Evolutionary conservation across 37 sponge, comb jelly and placozoan genomes (phyloP), one percentile per base, ranked within the genome.

Genomic region (Halichondria panicea): DNA sequence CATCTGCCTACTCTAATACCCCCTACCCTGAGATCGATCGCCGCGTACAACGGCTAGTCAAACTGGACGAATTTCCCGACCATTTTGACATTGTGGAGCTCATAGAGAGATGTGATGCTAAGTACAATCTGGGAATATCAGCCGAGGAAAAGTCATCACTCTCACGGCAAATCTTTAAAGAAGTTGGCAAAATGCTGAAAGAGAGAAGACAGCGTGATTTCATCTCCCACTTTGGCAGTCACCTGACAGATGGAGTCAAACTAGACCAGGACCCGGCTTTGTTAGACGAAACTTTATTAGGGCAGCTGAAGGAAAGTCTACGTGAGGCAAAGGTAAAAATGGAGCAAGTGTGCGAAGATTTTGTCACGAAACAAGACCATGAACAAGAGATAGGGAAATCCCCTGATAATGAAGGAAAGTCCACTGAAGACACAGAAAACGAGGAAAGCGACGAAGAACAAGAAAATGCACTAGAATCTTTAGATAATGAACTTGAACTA

Each of bases 61-160:
- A 67, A n/a, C 15, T 50, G 3, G 74, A 84, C 30, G 81, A 84
- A 27, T 92, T 92, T 70, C 93, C 93, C 1, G 93, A 92, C 28
- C 63, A 70, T 52, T 35, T 69, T 9, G 93, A 92, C 50, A 71
- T 92, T 33, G 39, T 36, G 15, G 68, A 83, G 34, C 38, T 92
- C 46, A 37, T 92, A 13, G 84, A 79, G 35, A 53, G 84, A 50
- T 76, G 62, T 36, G 84, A 88, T 52, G 72, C 59, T 9, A 87
- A 87, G 32, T 44, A 92, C 42, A 34, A 1, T 24, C 53, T 92
- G 36, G 70, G 77, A 11, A 76, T 92, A 15, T 21, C 45, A 18
- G 55, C 25, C 13, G 76, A 88, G 21, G 72, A 81, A 48, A 53
- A 48, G 28, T 11, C 27, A 18, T 54, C 61, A 18, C 41, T 81